Evolutionary conservation across 2,113 vertebrate species (phyloP).

Genomic region (Syngnathus typhle): DNA sequence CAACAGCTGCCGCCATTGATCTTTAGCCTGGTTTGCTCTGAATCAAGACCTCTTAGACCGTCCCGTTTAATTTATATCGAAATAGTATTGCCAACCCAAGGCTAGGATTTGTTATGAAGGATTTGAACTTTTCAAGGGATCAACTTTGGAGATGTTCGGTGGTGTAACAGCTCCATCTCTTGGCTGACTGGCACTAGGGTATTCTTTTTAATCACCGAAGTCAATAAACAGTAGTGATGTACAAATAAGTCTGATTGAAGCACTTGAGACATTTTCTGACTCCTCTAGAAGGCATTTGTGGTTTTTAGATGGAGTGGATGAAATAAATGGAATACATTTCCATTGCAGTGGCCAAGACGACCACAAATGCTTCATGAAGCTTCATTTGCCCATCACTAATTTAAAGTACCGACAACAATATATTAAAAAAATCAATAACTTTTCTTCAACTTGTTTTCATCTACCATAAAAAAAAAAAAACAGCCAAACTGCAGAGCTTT

Average conservation of each 20-base stretch:
- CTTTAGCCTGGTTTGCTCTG: background rate
- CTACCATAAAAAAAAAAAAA: constrained; percentile 25
- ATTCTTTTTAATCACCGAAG: background rate
- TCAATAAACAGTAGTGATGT: too few species aligned
- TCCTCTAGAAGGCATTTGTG: too few species aligned
- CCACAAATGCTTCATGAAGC: too few species aligned
- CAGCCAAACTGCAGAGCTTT: constrained; percentile 76
- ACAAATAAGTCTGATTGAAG: too few species aligned
- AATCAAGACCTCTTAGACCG: background rate
- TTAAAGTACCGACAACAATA: too few species aligned
- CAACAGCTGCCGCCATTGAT: background rate
- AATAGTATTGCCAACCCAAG: background rate
- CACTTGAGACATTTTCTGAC: too few species aligned
- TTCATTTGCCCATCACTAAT: too few species aligned
- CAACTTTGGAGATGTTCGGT: background rate
- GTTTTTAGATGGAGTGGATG: too few species aligned
- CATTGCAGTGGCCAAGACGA: too few species aligned
- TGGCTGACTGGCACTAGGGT: constrained; percentile 16
- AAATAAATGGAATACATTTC: too few species aligned
- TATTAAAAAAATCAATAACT: background rate
- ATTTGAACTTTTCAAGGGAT: background rate
- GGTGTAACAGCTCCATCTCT: constrained; percentile 45
- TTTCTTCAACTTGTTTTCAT: background rate
- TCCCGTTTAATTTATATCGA: constrained; percentile 10
- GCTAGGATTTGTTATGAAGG: background rate